Evolutionary conservation across 64 coral and sea anemone species (phyloP).

Genomic region (Porites australiensis): DNA sequence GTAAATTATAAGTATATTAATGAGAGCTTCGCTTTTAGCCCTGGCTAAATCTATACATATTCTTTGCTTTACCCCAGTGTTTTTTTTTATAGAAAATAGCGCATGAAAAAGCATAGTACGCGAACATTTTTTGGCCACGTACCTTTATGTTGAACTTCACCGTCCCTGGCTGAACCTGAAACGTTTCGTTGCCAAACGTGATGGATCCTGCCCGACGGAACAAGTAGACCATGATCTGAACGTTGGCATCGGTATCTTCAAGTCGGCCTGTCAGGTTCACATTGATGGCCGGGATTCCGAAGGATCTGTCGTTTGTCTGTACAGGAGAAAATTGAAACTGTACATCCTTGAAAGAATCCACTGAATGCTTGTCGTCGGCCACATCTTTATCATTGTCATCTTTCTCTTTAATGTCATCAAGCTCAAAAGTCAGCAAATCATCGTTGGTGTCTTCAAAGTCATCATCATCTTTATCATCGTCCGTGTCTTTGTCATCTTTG

Average conservation of each 20-base stretch:
- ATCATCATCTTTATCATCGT: conserved; percentile 24
- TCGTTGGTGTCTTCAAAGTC: conserved; percentile 30
- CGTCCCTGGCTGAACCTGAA: conserved; percentile 4
- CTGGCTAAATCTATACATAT: too few species aligned
- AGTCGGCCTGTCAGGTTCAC: conserved; percentile 19
- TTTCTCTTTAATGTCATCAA: conserved; percentile 38
- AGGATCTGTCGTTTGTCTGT: not conserved
- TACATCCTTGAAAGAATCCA: conserved; percentile 27
- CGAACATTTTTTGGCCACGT: not conserved
- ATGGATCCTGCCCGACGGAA: conserved; percentile 5
- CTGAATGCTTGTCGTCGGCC: conserved; percentile 42
- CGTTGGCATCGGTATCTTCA: not conserved
- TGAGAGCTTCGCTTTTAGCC: too few species aligned
- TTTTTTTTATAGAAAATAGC: too few species aligned
- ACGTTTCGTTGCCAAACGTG: conserved; percentile 36
- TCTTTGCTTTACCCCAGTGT: too few species aligned
- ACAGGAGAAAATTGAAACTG: not conserved
- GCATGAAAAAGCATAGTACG: not conserved
- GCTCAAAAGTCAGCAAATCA: conserved; percentile 7
- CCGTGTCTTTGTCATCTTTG: not conserved
- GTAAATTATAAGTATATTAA: too few species aligned
- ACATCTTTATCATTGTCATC: conserved; percentile 35
- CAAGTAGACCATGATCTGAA: conserved; percentile 33
- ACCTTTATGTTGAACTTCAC: conserved; percentile 57
- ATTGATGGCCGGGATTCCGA: not conserved